Base-by-base conservation (phyloP, 2,888 invertebrate species). In the Linyphia triangularis region DNA sequence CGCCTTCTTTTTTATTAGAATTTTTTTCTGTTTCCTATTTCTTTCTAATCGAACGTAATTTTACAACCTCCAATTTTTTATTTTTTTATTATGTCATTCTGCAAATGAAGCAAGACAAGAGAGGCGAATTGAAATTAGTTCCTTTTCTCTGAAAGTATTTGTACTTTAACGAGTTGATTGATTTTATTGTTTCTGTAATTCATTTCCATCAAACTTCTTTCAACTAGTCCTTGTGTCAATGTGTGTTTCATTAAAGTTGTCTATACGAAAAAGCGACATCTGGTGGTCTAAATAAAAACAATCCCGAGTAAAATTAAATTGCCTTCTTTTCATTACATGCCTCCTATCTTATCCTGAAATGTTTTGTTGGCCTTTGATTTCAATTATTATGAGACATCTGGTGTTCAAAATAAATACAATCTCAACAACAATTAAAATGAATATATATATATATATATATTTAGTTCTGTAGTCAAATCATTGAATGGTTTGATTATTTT, bases 1-100 rank as follows among this genome's bases (percentile, higher is more conserved):
- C 65, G 13, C 19, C 26, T 10, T 6, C 24, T 30, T 37, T 51
- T 51, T 51, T 51, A 51, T 51, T 51, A n/a, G n/a, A n/a, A 51
- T 51, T 51, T 51, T 51, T 51, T 51, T 51, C 13, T 51, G 51
- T 51, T 43, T 70, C 37, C 70, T 69, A 70, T 81, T 81, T 72
- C 43, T 70, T 72, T 82, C 43, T 82, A 82, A 82, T 72, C 82
- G 72, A 82, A 72, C 40, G 63, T 82, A 82, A 73, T 82, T 82
- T 82, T 43, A 59, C 40, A 51, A 51, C 61, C 61, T 40, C 63
- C 82, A 72, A 72, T 82, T 72, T 72, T 82, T 72, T 72, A 61
- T 63, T 82, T 72, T 72, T 61, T n/a, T n/a, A n/a, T n/a, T n/a
- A n/a, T n/a, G 72, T 51, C 16, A 51, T 51, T 16, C 51, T 72